phyloP scores from a whole-genome alignment of 1,140 invertebrate species.

The Orchesella cincta region DNA sequence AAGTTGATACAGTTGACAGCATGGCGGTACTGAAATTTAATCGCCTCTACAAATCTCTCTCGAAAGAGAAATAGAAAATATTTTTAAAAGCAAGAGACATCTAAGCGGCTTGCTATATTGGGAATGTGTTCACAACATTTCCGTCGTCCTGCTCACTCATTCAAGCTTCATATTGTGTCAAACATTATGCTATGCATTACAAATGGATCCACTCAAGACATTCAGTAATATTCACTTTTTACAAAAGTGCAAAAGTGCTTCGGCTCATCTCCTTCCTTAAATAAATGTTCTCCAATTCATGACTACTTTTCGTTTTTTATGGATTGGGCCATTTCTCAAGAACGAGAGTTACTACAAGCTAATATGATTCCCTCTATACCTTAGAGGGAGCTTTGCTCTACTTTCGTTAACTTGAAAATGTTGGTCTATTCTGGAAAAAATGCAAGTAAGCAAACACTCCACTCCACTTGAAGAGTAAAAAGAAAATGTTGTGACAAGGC shows the following conservation, averaged over 20 bases:
- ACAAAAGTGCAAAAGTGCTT: not conserved
- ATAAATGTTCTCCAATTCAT: not conserved
- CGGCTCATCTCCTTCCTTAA: constrained; percentile 24
- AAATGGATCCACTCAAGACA: not conserved
- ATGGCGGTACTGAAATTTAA: constrained; percentile 27
- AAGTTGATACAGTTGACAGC: constrained; percentile 27
- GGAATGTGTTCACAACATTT: not conserved
- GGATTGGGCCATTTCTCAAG: too few relatives aligned
- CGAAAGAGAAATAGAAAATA: not conserved
- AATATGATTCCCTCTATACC: too few relatives aligned
- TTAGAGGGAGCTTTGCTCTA: too few relatives aligned
- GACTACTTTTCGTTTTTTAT: not conserved
- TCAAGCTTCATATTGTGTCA: too few relatives aligned
- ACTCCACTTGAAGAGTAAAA: constrained; percentile 22
- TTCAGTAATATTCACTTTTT: not conserved
- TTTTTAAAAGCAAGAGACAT: not conserved
- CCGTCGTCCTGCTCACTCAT: not conserved
- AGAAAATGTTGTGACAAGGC: constrained; percentile 16
- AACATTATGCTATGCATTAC: too few relatives aligned
- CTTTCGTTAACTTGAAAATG: too few relatives aligned
- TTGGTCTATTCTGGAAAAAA: too few relatives aligned
- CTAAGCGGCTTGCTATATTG: not conserved
- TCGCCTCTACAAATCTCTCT: constrained; percentile 21
- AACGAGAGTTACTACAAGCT: too few relatives aligned
- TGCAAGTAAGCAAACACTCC: too few relatives aligned